Evolutionary conservation across 2,113 vertebrate genomes (phyloP).

Genomic region (Notothenia coriiceps): DNA sequence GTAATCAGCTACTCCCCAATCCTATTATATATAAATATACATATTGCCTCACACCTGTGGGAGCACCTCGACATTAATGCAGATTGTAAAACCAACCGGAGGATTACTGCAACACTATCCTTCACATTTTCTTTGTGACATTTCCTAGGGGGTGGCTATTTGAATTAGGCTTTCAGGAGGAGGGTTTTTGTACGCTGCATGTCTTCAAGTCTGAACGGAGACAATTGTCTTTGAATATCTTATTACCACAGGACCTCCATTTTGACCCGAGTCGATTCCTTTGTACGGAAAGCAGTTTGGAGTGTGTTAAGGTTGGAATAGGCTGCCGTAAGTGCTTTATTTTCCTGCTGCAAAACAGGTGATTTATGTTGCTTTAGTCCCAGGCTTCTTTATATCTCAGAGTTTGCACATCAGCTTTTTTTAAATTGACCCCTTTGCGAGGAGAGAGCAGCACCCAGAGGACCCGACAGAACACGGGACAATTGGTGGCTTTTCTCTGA

Average conservation of each 20-base stretch:
- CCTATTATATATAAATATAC: neutral
- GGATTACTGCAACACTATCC: neutral
- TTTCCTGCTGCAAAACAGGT: slow-evolving; percentile 8
- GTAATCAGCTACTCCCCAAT: no score
- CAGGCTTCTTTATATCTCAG: slow-evolving; percentile 15
- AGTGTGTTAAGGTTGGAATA: slow-evolving; percentile 43
- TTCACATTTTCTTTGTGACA: neutral
- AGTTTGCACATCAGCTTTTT: slow-evolving; percentile 48
- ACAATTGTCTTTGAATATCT: slow-evolving; percentile 57
- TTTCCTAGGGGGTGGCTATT: neutral
- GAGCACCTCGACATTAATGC: neutral
- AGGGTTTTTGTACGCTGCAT: slow-evolving; percentile 21
- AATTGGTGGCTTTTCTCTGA: slow-evolving; percentile 49
- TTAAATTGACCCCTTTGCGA: slow-evolving; percentile 21
- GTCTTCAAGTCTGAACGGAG: slow-evolving; percentile 37
- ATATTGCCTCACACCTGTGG: slow-evolving; percentile 8
- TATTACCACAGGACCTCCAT: slow-evolving; percentile 64
- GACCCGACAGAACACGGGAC: slow-evolving; percentile 44
- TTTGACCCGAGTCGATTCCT: slow-evolving; percentile 58
- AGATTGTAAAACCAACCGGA: no score
- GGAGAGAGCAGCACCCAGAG: slow-evolving; percentile 42
- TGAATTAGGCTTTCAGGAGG: slow-evolving; percentile 15
- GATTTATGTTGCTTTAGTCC: slow-evolving; percentile 33
- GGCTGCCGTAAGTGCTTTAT: slow-evolving; percentile 6
- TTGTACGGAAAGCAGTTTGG: slow-evolving; percentile 46